Percentiles rank a stretch among this genome's conserved stretches.
phyloP scores from a whole-genome alignment of 2,888 invertebrate genomes.

The Mylabris sibirica region DNA sequence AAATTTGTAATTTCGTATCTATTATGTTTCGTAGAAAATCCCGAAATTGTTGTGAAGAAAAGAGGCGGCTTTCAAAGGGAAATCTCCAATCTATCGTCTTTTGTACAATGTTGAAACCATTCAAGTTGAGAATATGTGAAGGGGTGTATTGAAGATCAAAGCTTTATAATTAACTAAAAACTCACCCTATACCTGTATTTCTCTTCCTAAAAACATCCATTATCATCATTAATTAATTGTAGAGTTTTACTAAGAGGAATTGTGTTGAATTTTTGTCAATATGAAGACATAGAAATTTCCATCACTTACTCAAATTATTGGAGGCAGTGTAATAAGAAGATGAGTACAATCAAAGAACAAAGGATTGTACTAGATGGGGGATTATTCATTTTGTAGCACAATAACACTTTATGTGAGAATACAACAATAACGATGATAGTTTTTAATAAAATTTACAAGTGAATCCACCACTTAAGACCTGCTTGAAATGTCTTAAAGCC shows the following conservation, averaged over 20 bases:
- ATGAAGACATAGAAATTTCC: too few relatives aligned
- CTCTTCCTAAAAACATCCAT: neutral
- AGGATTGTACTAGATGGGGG: neutral
- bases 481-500: neutral
- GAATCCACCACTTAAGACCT: neutral
- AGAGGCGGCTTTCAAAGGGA: neutral
- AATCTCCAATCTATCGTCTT: conserved; percentile 1
- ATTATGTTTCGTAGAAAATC: neutral
- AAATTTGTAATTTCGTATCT: neutral
- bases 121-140: neutral
- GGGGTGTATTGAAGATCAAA: neutral
- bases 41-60: neutral
- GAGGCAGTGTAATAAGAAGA: neutral
- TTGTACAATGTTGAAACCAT: neutral
- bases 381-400: neutral
- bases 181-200: neutral
- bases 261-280: too few relatives aligned
- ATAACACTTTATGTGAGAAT: neutral
- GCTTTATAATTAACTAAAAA: conserved; percentile 6
- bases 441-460: neutral
- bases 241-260: neutral
- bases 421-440: neutral
- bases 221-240: neutral
- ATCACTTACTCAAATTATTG: too few relatives aligned
- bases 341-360: neutral